Conservation (phyloP, 2,113 vertebrate genomes). For the Odontesthes bonariensis region DNA sequence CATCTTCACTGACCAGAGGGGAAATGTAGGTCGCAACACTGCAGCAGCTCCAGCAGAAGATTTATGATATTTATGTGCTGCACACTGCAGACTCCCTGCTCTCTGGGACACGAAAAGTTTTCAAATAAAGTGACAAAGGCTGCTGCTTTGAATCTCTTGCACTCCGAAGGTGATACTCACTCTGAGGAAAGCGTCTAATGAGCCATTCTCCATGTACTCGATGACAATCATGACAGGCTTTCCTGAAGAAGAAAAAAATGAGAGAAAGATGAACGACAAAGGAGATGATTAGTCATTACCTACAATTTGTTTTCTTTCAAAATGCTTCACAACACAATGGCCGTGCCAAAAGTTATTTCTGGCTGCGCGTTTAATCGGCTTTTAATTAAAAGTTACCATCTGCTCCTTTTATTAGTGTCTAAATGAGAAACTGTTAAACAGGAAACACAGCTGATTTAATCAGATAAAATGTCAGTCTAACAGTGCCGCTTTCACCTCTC, state of each 20-base stretch:
- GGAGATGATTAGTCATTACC: conserved; percentile 58
- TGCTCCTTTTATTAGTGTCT: conserved; percentile 72
- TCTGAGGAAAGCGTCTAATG: conserved; percentile 97
- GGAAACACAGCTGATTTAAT: conserved; percentile 51
- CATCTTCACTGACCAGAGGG: conserved; percentile 61
- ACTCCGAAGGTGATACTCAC: conserved; percentile 80
- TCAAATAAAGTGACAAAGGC: conserved; percentile 31
- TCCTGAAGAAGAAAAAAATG: conserved; percentile 81
- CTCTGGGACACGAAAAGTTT: conserved; percentile 24
- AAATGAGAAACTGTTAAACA: conserved; percentile 65
- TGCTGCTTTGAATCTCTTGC: conserved; percentile 19
- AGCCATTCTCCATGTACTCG: conserved; percentile 99
- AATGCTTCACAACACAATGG: conserved; percentile 42
- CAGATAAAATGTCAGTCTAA: conserved; percentile 46
- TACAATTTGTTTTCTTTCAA: conserved; percentile 56
- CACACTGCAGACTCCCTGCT: conserved; percentile 56
- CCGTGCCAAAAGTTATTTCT: conserved; percentile 59
- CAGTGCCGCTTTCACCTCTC: conserved; percentile 7
- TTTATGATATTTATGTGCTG: conserved; percentile 63
- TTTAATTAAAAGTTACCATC: conserved; percentile 78
- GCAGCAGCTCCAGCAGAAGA: conserved; percentile 60
- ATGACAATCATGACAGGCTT: conserved; percentile 99
- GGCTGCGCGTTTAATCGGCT: conserved; percentile 62
- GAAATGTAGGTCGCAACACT: conserved; percentile 65
- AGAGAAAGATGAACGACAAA: conserved; percentile 22